A percentile compares a stretch with the other conserved stretches of the same genome.
phyloP scores from a whole-genome alignment of 2,888 invertebrate species.

The Acleris cristana region DNA sequence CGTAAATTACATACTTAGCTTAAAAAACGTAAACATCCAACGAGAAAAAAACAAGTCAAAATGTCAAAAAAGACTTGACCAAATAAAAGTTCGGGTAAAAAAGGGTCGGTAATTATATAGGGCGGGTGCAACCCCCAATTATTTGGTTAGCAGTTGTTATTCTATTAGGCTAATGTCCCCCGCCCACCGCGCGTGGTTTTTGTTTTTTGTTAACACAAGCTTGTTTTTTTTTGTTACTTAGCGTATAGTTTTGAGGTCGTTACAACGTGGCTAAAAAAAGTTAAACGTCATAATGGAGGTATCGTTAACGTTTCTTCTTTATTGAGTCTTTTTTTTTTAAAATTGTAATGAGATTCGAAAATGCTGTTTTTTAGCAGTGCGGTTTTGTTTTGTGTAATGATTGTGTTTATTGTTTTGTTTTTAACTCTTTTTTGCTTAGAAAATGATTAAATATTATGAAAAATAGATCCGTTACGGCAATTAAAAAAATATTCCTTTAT shows the following conservation, averaged over 20 bases:
- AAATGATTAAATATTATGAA: background rate
- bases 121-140: constrained; percentile 54
- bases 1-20: background rate
- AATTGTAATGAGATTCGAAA: too few species aligned
- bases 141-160: constrained; percentile 56
- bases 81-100: constrained; percentile 34
- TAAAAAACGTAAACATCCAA: background rate
- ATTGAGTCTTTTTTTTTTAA: too few species aligned
- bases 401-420: too few species aligned
- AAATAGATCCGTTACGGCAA: too few species aligned
- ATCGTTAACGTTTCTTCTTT: too few species aligned
- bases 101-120: constrained; percentile 49
- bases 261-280: background rate
- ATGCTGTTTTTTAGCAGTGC: too few species aligned
- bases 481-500: too few species aligned
- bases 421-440: too few species aligned
- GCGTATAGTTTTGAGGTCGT: background rate
- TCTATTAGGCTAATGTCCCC: constrained; percentile 48
- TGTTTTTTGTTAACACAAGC: background rate
- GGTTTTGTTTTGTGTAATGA: too few species aligned
- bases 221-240: background rate
- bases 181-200: constrained; percentile 39
- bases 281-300: background rate
- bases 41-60: constrained; percentile 1
- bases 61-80: constrained; percentile 39